Conservation (phyloP, 2,113 vertebrate species). For the Callocephalon fimbriatum region DNA sequence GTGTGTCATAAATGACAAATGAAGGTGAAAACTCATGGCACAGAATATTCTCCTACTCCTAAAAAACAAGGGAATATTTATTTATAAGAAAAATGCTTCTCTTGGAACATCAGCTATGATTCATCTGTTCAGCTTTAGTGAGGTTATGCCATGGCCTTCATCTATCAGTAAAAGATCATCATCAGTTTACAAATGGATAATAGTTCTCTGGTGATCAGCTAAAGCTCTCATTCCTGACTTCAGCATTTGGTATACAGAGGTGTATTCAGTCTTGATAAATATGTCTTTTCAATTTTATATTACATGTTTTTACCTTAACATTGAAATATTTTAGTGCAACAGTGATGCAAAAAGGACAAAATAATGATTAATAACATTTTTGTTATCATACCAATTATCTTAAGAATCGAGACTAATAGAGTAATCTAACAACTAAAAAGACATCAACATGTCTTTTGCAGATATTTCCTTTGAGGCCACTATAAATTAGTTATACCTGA, state of each 20-base stretch:
- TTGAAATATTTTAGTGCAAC: not conserved
- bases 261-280: not conserved
- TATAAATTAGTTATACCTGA: not conserved
- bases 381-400: not conserved
- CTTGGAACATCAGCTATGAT: not conserved
- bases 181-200: not conserved
- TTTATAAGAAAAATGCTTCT: not conserved
- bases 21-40: not conserved
- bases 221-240: not conserved
- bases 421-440: not conserved
- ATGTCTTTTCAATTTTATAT: not conserved
- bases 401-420: not conserved
- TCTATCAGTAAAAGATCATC: not conserved
- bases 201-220: not conserved
- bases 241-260: not conserved
- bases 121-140: not conserved
- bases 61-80: not conserved
- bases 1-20: not conserved
- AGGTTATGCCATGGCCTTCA: not conserved
- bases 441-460: not conserved
- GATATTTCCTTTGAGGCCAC: not conserved
- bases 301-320: not conserved
- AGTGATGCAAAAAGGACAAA: not conserved
- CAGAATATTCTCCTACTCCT: not conserved
- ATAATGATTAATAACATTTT: not conserved